Evolutionary conservation across 2,888 invertebrate species (phyloP), one percentile per base, ranked within the genome.

Genomic region (Mellilla xanthometata): DNA sequence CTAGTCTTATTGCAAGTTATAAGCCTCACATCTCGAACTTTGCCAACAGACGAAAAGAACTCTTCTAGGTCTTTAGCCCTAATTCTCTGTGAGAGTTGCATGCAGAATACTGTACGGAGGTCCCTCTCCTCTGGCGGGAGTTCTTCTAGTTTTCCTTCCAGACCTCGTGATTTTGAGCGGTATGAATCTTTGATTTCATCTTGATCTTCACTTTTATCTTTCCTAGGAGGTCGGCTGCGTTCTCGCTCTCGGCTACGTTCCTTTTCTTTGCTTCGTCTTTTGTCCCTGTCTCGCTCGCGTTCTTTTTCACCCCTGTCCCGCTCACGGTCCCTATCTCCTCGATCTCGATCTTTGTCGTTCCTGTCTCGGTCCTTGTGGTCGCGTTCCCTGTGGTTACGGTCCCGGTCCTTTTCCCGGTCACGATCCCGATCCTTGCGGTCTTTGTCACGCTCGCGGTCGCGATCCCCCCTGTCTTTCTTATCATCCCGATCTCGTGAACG

Each of bases 1-100:
- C 99, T 93, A 0, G 99, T 99, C 85, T 99, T 99, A 84, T 99
- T 99, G 85, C 99, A 99, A 43, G 98, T 98, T 46, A 99, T 99
- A 62, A 99, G 94, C 68, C 99, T 93, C 11, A 99, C 99, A 90
- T 99, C 99, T 62, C 98, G 93, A 46, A 98, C 98, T 92, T 98
- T 98, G 30, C 99, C 99, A 48, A 99, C 99, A 50, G 98, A 96
- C 15, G 98, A 98, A 83, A 99, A 99, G 83, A 99, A 99, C 82
- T 99, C 99, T 86, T 99, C 98, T 54, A 99, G 87, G 81, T 99
- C 99, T 57, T 97, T 93, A 41, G 96, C 97, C 62, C 97, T 93
- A 68, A 98, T 98, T 62, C 96, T 93, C 70, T 98, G 97, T 43
- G 98, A 97, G 44, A 99, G 87, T 87, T 99, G 99, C 97, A 99